Conservation (phyloP, 2,888 invertebrate genomes). For the Cataglyphis cursor region DNA sequence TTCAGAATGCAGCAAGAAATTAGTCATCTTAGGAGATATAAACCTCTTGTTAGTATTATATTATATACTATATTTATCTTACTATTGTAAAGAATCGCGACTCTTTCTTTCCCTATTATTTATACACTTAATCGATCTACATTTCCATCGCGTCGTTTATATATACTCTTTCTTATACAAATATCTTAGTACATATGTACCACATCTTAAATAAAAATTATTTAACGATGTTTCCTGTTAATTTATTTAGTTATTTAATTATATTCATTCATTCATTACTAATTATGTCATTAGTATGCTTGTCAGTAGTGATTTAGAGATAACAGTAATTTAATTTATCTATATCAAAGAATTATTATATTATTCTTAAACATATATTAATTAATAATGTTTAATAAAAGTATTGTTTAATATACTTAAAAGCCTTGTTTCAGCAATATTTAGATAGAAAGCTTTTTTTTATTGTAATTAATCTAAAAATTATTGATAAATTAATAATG, state of each 20-base stretch:
- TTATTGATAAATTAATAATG: conserved; percentile 29
- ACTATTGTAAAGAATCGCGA: conserved; percentile 24
- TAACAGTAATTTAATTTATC: neutral
- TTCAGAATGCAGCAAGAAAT: conserved; percentile 58
- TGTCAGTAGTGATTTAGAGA: neutral
- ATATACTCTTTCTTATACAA: conserved; percentile 30
- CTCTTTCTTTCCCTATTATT: conserved; percentile 18
- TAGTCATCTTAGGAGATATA: conserved; percentile 33
- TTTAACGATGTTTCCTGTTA: conserved; percentile 11
- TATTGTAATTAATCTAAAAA: neutral
- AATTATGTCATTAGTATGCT: too few relatives aligned
- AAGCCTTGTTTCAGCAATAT: conserved; percentile 12
- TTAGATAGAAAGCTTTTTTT: conserved; percentile 30
- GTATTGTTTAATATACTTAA: conserved; percentile 21
- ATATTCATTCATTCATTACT: neutral
- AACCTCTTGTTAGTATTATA: conserved; percentile 25
- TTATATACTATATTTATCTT: conserved; percentile 16
- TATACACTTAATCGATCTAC: neutral
- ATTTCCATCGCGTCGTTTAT: conserved; percentile 15
- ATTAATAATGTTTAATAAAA: neutral
- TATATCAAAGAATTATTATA: neutral
- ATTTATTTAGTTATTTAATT: neutral
- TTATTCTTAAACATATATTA: conserved; percentile 13
- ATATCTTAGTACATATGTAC: conserved; percentile 11
- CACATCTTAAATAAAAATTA: conserved; percentile 13